Evolutionary conservation across 2,888 invertebrate species (phyloP).

Genomic region (Octodonta nipae): DNA sequence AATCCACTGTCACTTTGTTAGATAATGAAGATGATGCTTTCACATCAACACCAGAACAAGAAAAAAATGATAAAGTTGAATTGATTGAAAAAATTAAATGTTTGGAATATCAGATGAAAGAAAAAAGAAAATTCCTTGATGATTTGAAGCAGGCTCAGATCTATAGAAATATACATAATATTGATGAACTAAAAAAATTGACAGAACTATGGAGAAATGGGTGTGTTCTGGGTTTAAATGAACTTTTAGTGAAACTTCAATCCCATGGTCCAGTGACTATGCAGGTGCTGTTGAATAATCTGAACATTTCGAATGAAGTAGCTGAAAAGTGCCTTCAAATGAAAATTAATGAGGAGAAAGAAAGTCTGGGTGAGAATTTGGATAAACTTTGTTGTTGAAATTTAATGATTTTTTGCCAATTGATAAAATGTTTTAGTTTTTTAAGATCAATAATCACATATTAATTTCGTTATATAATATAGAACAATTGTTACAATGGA

Average conservation of each 20-base stretch:
- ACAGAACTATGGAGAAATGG: conserved; percentile 44
- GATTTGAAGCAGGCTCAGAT: conserved; percentile 17
- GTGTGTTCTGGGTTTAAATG: conserved; percentile 40
- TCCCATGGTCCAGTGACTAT: conserved; percentile 36
- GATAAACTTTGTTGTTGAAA: background rate
- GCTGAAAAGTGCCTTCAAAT: background rate
- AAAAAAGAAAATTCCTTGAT: conserved; percentile 14
- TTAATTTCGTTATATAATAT: no score
- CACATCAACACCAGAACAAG: conserved; percentile 14
- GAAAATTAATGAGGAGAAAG: background rate
- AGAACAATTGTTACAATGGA: no score
- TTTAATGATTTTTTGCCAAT: no score
- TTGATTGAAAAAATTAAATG: conserved; percentile 9
- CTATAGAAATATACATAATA: conserved; percentile 32
- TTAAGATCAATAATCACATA: no score
- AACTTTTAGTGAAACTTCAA: conserved; percentile 37
- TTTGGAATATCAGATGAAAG: conserved; percentile 13
- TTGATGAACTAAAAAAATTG: conserved; percentile 36
- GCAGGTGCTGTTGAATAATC: conserved; percentile 30
- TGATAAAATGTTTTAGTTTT: no score
- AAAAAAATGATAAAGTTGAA: conserved; percentile 11
- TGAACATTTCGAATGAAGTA: conserved; percentile 11
- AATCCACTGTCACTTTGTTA: no score
- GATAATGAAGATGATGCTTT: conserved; percentile 15
- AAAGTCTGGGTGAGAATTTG: background rate